phyloP scores from a whole-genome alignment of 2,888 invertebrate species.

The Hoplodrina blanda region DNA sequence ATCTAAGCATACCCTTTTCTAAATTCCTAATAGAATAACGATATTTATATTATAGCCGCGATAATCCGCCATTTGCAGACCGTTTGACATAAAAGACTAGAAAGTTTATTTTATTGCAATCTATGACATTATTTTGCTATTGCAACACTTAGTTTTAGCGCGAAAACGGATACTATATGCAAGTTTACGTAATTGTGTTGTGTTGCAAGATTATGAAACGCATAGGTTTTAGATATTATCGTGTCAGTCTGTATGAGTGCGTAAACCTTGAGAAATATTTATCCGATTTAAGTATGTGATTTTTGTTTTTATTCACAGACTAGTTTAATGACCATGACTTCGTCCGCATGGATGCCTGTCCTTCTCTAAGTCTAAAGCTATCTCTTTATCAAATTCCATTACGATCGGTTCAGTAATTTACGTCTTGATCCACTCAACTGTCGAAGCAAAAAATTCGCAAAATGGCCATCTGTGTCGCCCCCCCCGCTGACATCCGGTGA shows the following conservation, averaged over 20 bases:
- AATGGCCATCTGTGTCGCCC: too few species aligned
- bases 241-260: background rate
- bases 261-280: background rate
- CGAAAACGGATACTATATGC: slow-evolving; percentile 11
- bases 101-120: slow-evolving; percentile 40
- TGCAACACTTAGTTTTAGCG: slow-evolving; percentile 33
- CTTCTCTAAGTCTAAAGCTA: too few species aligned
- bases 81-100: background rate
- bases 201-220: slow-evolving; percentile 11
- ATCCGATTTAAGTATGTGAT: background rate
- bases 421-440: too few species aligned
- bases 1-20: too few species aligned
- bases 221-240: slow-evolving; percentile 8
- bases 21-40: too few species aligned
- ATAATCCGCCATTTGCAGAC: slow-evolving; percentile 11
- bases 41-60: too few species aligned
- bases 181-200: slow-evolving; percentile 16
- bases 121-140: slow-evolving; percentile 24
- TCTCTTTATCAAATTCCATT: too few species aligned
- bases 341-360: too few species aligned
- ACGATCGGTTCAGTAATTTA: too few species aligned
- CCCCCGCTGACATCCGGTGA: too few species aligned
- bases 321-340: too few species aligned
- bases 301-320: background rate
- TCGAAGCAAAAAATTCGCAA: too few species aligned